Conservation (phyloP, 2,113 vertebrate genomes). For the Ophthalmotilapia sp. region DNA sequence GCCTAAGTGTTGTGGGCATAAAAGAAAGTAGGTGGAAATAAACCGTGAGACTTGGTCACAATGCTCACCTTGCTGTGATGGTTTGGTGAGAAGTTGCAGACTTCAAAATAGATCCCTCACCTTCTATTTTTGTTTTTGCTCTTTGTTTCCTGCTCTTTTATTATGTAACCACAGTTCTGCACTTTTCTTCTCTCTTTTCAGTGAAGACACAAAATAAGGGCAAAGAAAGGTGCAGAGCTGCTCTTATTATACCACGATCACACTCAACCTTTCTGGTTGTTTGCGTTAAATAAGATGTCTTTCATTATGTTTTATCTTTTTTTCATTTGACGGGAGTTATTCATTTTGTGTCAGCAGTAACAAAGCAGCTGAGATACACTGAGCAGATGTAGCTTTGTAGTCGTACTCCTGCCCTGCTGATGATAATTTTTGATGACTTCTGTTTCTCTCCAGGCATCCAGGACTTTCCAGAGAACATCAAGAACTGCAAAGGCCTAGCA, state of each 20-base stretch:
- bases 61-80: neutral
- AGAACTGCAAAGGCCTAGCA: constrained; percentile 94
- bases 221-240: constrained; percentile 20
- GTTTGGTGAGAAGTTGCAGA: constrained; percentile 23
- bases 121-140: neutral
- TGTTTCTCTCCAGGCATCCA: constrained; percentile 85
- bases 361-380: neutral
- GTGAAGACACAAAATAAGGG: neutral
- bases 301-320: neutral
- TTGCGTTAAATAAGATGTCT: neutral
- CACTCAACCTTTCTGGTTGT: neutral
- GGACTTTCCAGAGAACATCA: constrained; percentile 99
- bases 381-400: neutral
- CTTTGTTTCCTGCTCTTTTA: neutral
- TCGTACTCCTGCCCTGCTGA: neutral
- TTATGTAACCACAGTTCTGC: neutral
- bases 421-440: neutral
- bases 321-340: neutral
- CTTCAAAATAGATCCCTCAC: neutral
- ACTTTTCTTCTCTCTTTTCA: neutral
- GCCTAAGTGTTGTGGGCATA: constrained; percentile 44
- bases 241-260: neutral
- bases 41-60: neutral
- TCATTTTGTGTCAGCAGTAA: neutral
- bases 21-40: constrained; percentile 33